Conservation (phyloP, 2,797 vertebrate genomes). For the Chelonia mydas region DNA sequence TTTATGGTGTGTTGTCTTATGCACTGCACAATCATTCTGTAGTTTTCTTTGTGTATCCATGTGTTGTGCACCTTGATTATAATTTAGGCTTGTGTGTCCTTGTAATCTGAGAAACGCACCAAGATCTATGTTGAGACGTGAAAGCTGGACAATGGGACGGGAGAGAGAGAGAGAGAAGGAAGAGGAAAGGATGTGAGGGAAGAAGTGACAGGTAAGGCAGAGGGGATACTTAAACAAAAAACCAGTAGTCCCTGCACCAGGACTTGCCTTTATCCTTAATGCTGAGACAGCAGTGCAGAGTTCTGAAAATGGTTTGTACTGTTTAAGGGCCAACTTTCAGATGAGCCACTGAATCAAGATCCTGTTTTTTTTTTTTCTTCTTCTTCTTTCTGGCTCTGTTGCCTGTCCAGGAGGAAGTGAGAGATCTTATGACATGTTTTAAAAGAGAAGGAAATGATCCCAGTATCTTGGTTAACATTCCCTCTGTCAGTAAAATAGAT, state of each 20-base stretch:
- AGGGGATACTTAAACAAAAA: conserved; percentile 2
- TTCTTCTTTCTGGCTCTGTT: conserved; percentile 48
- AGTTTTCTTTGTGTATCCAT: neutral
- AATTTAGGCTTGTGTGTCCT: neutral
- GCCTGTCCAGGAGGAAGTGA: conserved; percentile 64
- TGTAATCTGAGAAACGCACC: neutral
- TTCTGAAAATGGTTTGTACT: conserved; percentile 54
- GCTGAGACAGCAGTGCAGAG: conserved; percentile 10
- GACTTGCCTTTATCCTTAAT: conserved; percentile 30
- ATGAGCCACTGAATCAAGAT: conserved; percentile 53
- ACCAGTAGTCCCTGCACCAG: neutral
- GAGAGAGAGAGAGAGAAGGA: neutral
- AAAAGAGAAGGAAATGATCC: conserved; percentile 62
- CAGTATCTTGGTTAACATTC: conserved; percentile 60
- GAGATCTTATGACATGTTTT: conserved; percentile 67
- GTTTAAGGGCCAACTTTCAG: conserved; percentile 63
- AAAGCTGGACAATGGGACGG: conserved; percentile 1
- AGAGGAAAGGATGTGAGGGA: neutral
- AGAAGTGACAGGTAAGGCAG: conserved; percentile 12
- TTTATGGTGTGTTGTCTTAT: conserved; percentile 34
- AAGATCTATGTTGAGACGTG: neutral
- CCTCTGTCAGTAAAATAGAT: conserved; percentile 46
- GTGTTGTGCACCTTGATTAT: conserved; percentile 32
- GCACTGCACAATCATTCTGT: neutral
- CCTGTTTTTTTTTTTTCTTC: conserved; percentile 38